These are phyloP conservation scores for Myotis lucifugus DNA, from an alignment of 2,113 vertebrate genomes.

Conservation along the genomic window DNA sequence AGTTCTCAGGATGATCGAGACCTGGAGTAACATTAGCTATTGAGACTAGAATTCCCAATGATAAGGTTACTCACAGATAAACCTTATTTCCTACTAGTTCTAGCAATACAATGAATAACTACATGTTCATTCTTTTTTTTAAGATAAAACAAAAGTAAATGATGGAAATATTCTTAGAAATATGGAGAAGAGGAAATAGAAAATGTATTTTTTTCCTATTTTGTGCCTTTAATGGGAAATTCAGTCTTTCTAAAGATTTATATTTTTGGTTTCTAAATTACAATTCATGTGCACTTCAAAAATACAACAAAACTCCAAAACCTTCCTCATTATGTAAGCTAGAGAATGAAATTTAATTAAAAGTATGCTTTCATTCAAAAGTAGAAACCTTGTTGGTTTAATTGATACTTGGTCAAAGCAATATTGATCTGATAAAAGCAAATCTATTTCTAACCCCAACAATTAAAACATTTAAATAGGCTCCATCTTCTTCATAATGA, in stretches of 20 bases:
- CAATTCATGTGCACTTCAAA: background rate
- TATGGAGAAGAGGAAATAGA: background rate
- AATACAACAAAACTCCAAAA: constrained; percentile 48
- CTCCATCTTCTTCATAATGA: constrained; percentile 79
- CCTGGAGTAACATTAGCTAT: background rate
- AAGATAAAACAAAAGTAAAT: background rate
- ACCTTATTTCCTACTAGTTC: background rate
- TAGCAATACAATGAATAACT: background rate
- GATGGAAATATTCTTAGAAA: background rate
- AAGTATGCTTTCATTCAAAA: constrained; percentile 79
- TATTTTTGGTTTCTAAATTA: constrained; percentile 48
- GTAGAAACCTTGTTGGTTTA: constrained; percentile 83
- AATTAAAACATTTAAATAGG: constrained; percentile 87
- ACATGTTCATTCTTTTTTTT: background rate
- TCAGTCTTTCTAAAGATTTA: background rate
- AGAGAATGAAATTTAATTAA: constrained; percentile 86
- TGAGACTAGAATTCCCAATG: background rate
- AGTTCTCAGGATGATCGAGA: background rate
- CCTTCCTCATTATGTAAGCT: constrained; percentile 60
- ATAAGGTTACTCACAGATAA: background rate
- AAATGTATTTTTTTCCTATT: background rate
- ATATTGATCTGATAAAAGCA: constrained; percentile 89
- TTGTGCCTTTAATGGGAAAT: background rate
- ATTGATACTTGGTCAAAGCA: constrained; percentile 86
- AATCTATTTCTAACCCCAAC: constrained; percentile 84